A percentile compares a stretch with the other conserved stretches of the same genome.
Evolutionary conservation across 2,797 vertebrate genomes (phyloP).

Genomic region (Xenops minutus): DNA sequence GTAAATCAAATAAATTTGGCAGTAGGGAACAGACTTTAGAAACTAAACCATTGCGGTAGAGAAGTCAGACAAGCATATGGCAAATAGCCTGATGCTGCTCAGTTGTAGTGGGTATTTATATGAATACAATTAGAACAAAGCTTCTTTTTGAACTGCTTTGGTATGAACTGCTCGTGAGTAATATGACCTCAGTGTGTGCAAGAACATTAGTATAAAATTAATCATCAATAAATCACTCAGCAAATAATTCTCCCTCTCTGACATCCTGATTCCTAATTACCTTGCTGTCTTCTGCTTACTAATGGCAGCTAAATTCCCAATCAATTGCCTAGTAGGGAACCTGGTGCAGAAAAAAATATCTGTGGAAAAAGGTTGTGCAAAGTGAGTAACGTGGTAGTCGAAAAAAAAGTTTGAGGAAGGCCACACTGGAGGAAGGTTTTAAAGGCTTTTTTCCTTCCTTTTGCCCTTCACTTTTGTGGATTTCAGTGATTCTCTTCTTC

Average conservation of each 20-base stretch:
- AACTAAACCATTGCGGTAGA: neutral
- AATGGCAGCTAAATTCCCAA: constrained; percentile 38
- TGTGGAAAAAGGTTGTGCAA: neutral
- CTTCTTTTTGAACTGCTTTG: constrained; percentile 22
- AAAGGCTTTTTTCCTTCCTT: neutral
- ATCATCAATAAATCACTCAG: constrained; percentile 69
- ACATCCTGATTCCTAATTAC: constrained; percentile 62
- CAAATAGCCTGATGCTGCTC: constrained; percentile 7
- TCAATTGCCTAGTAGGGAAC: constrained; percentile 32
- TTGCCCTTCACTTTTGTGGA: neutral
- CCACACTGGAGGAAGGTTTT: neutral
- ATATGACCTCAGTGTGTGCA: neutral
- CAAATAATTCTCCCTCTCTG: constrained; percentile 62
- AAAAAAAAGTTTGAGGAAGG: neutral
- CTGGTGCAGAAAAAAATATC: neutral
- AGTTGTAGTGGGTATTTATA: neutral
- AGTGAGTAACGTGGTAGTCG: neutral
- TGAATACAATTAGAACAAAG: neutral
- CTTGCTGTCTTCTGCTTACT: constrained; percentile 46
- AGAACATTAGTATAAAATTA: constrained; percentile 54
- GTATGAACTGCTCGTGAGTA: constrained; percentile 45
- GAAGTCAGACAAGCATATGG: neutral
- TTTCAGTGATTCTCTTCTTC: neutral
- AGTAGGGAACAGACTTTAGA: constrained; percentile 4
- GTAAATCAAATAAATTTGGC: constrained; percentile 53